Evolutionary conservation across 2,113 vertebrate genomes (phyloP).

Genomic region (Electrona antarctica): DNA sequence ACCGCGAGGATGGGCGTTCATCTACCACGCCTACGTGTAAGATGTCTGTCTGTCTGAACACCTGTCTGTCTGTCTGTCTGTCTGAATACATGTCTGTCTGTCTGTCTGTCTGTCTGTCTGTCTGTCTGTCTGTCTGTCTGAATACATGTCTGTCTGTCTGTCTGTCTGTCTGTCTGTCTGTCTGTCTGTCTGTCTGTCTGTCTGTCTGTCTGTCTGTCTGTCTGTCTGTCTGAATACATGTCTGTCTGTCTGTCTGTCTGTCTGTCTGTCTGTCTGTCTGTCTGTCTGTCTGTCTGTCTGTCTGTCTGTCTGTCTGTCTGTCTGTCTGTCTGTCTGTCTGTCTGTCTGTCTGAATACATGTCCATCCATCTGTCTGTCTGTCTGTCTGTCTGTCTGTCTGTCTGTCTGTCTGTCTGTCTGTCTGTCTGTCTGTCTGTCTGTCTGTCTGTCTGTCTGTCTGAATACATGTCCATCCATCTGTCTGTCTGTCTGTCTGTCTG

Average conservation of each 20-base stretch:
- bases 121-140: background rate
- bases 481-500: conserved; percentile 9
- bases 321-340: background rate
- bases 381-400: background rate
- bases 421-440: too few relatives aligned
- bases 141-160: conserved; percentile 3
- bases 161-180: conserved; percentile 6
- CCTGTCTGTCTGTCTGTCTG: too few relatives aligned
- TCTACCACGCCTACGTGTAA: too few relatives aligned
- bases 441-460: background rate
- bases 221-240: background rate
- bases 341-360: conserved; percentile 1
- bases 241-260: background rate
- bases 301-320: conserved; percentile 18
- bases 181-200: background rate
- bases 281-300: conserved; percentile 1
- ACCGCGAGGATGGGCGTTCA: too few relatives aligned
- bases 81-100: background rate
- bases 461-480: conserved; percentile 27
- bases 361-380: background rate
- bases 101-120: background rate
- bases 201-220: conserved; percentile 5
- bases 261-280: background rate
- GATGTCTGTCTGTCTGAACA: too few relatives aligned
- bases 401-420: conserved; percentile 5